A percentile compares a stretch with the other conserved stretches of the same genome.
phyloP scores from a whole-genome alignment of 2,797 vertebrate species.

The Semaprochilodus insignis region DNA sequence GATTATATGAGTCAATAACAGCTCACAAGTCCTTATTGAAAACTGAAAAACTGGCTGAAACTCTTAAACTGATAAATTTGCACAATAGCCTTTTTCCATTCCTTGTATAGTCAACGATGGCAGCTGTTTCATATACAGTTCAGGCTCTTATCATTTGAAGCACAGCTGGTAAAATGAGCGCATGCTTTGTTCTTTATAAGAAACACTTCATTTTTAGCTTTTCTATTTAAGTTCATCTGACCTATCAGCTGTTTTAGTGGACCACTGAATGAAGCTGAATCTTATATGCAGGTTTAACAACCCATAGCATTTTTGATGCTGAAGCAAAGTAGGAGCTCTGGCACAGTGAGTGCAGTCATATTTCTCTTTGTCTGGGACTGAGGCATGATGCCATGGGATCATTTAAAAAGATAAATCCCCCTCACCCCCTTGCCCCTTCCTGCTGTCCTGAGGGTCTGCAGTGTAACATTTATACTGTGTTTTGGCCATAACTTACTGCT shows the following conservation, averaged over 20 bases:
- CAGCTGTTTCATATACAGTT: slow-evolving; percentile 2
- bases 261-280: neutral
- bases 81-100: slow-evolving; percentile 29
- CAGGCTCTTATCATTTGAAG: slow-evolving; percentile 7
- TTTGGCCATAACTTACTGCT: slow-evolving; percentile 15
- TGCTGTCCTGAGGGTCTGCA: slow-evolving; percentile 16
- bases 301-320: neutral
- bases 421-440: neutral
- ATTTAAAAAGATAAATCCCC: slow-evolving; percentile 32
- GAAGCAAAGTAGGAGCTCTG: slow-evolving; percentile 31
- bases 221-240: neutral
- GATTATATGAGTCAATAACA: slow-evolving; percentile 26
- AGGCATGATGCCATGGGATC: slow-evolving; percentile 39
- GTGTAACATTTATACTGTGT: slow-evolving; percentile 3
- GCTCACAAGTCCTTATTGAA: slow-evolving; percentile 38
- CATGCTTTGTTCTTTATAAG: slow-evolving; percentile 8
- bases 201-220: neutral
- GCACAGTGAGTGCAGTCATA: slow-evolving; percentile 25
- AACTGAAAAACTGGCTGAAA: neutral
- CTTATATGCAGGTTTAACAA: neutral
- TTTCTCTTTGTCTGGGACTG: slow-evolving; percentile 26
- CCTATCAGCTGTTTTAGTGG: neutral
- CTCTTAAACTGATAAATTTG: slow-evolving; percentile 15
- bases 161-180: neutral
- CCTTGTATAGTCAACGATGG: neutral